A percentile compares a stretch with the other conserved stretches of the same genome.
These are phyloP conservation scores for Trachelus troglodyta DNA, from an alignment of 2,888 invertebrate species.

Conservation along the genomic window DNA sequence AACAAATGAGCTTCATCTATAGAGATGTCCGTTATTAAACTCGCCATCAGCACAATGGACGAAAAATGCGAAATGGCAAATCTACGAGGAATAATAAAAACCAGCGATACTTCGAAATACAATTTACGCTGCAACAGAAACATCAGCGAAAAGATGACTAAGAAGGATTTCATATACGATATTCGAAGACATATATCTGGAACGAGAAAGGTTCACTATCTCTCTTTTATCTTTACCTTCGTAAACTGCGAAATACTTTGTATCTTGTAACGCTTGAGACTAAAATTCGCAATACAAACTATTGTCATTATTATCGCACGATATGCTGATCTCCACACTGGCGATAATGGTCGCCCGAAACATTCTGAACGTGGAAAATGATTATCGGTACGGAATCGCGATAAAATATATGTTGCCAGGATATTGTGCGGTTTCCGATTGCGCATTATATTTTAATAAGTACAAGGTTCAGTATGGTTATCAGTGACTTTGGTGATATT, in stretches of 20 bases:
- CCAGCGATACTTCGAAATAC: constrained; percentile 44
- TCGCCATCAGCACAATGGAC: neutral
- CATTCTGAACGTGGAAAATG: neutral
- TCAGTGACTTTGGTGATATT: neutral
- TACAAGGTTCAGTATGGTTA: neutral
- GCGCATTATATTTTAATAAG: neutral
- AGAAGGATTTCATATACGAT: constrained; percentile 54
- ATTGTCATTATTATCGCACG: neutral
- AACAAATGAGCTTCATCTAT: neutral
- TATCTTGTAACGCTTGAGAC: neutral
- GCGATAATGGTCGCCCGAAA: neutral
- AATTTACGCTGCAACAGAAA: constrained; percentile 53
- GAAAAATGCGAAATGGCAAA: constrained; percentile 12
- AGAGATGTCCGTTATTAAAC: neutral
- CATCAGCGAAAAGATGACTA: constrained; percentile 54
- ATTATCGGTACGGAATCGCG: neutral
- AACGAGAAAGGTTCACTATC: constrained; percentile 28
- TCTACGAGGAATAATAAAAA: constrained; percentile 20
- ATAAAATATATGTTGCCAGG: neutral
- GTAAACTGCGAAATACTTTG: neutral
- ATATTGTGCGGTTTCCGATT: neutral
- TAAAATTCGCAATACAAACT: neutral
- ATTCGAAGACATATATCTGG: constrained; percentile 38
- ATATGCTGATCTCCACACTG: neutral
- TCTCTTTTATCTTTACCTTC: neutral